Evolutionary conservation across 2,888 invertebrate genomes (phyloP).

Genomic region (Cataglyphis cursor): DNA sequence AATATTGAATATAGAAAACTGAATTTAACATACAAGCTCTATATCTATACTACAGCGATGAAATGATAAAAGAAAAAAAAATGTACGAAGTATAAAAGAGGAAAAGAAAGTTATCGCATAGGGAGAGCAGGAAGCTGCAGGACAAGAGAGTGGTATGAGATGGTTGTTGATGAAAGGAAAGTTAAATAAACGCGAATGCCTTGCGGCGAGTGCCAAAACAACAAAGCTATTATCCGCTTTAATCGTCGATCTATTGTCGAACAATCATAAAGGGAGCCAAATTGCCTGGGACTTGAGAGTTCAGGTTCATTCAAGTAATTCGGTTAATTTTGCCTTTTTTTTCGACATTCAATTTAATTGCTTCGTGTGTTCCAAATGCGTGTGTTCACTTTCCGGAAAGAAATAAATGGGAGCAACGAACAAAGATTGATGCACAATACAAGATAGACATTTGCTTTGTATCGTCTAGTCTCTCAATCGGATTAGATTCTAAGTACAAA

Average conservation of each 20-base stretch:
- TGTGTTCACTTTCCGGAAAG: background rate
- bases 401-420: background rate
- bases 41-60: background rate
- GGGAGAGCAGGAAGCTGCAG: background rate
- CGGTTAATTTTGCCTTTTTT: conserved; percentile 7
- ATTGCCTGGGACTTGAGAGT: conserved; percentile 25
- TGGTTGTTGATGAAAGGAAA: conserved; percentile 49
- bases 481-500: background rate
- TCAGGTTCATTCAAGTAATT: background rate
- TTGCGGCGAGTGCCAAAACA: conserved; percentile 65
- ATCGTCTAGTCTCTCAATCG: background rate
- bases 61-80: background rate
- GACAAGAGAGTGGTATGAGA: conserved; percentile 2
- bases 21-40: background rate
- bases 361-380: background rate
- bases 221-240: conserved; percentile 71
- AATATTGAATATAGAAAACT: background rate
- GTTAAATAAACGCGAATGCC: conserved; percentile 61
- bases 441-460: background rate
- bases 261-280: conserved; percentile 42
- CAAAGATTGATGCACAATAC: background rate
- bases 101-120: conserved; percentile 1
- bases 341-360: conserved; percentile 15
- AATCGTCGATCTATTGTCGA: conserved; percentile 63
- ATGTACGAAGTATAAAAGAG: background rate